Percentiles rank a stretch among this genome's conserved stretches.
Conservation (phyloP, 1,140 invertebrate species). For the Drosophila albomicans region DNA sequence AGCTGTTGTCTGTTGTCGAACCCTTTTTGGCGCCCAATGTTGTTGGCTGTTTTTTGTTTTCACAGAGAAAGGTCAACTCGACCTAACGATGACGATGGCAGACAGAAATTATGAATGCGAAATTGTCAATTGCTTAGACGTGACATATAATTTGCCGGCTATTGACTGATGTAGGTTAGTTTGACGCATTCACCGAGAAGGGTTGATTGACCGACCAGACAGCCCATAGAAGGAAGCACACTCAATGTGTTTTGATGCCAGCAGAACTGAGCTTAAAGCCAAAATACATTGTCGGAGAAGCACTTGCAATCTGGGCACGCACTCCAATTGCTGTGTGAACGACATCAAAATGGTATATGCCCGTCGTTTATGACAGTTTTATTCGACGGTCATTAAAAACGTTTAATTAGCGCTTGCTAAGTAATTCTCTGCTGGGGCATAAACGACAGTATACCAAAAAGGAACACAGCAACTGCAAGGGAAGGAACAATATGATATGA, state of each 20-base stretch:
- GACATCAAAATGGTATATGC: slow-evolving; percentile 38
- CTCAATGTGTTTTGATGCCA: background rate
- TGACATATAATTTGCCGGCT: slow-evolving; percentile 50
- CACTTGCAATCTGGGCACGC: slow-evolving; percentile 58
- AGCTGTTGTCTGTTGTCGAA: slow-evolving; percentile 31
- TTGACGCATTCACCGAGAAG: slow-evolving; percentile 31
- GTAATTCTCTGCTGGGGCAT: slow-evolving; percentile 44
- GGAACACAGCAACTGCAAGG: background rate
- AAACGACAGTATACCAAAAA: background rate
- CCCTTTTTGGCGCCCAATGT: slow-evolving; percentile 47
- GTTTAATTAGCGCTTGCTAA: slow-evolving; percentile 73
- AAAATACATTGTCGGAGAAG: slow-evolving; percentile 16
- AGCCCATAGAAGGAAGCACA: slow-evolving; percentile 35
- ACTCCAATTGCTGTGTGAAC: slow-evolving; percentile 8
- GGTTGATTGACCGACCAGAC: slow-evolving; percentile 41
- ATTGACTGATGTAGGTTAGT: slow-evolving; percentile 50
- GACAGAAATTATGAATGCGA: slow-evolving; percentile 72
- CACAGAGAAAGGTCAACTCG: slow-evolving; percentile 51
- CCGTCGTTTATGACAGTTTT: slow-evolving; percentile 66
- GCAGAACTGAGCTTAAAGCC: background rate
- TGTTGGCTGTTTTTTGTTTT: slow-evolving; percentile 19
- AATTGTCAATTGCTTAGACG: slow-evolving; percentile 68
- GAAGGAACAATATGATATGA: background rate
- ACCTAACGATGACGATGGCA: slow-evolving; percentile 15
- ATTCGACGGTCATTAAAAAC: slow-evolving; percentile 67